A percentile compares a stretch with the other conserved stretches of the same genome.
phyloP scores from a whole-genome alignment of 1,140 invertebrate genomes.

The Plutomurus gul region DNA sequence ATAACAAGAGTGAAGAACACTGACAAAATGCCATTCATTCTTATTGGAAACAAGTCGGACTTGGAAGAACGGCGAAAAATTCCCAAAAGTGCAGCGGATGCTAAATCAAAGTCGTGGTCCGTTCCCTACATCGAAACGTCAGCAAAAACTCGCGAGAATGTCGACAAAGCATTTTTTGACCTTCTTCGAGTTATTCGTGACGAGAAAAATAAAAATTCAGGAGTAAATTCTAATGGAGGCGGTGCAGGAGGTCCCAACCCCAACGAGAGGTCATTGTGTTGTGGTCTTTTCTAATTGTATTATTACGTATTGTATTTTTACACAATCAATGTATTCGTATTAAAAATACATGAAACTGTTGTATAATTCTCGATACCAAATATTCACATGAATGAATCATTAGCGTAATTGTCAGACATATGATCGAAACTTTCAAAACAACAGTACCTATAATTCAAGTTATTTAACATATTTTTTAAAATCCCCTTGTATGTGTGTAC shows the following conservation, averaged over 20 bases:
- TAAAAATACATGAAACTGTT: not conserved
- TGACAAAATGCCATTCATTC: slow-evolving; percentile 96
- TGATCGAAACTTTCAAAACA: too few relatives aligned
- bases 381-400: too few relatives aligned
- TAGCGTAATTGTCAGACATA: too few relatives aligned
- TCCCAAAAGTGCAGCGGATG: slow-evolving; percentile 80
- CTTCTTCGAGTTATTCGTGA: slow-evolving; percentile 95
- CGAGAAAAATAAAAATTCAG: slow-evolving; percentile 87
- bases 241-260: not conserved
- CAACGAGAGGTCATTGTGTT: slow-evolving; percentile 19
- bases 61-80: slow-evolving; percentile 92
- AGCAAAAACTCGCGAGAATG: slow-evolving; percentile 97
- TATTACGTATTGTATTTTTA: not conserved
- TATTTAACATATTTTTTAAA: too few relatives aligned
- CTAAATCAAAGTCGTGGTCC: slow-evolving; percentile 87
- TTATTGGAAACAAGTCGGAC: slow-evolving; percentile 99
- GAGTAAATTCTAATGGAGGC: slow-evolving; percentile 61
- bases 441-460: too few relatives aligned
- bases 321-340: not conserved
- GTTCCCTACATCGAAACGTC: slow-evolving; percentile 99
- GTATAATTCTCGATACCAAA: too few relatives aligned
- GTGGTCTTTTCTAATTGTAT: slow-evolving; percentile 32
- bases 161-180: slow-evolving; percentile 99
- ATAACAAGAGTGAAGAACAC: slow-evolving; percentile 98
- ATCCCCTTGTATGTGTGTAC: too few relatives aligned